A percentile compares a stretch with the other conserved stretches of the same genome.
Conservation (phyloP, 2,888 invertebrate species). For the Tipula unca region DNA sequence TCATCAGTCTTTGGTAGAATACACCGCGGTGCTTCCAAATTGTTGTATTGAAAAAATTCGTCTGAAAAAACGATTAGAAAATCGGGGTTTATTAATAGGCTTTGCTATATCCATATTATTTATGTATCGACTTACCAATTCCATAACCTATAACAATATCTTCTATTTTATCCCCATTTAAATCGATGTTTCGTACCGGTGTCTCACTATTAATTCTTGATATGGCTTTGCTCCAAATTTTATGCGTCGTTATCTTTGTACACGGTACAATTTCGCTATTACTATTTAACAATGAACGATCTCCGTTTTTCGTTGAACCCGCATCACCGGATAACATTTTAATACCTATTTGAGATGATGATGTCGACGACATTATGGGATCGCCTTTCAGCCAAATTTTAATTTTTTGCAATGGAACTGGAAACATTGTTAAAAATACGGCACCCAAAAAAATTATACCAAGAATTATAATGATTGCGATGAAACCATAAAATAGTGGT, state of each 20-base stretch:
- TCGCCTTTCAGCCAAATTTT: conserved; percentile 48
- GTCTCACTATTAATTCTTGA: conserved; percentile 66
- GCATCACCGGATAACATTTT: conserved; percentile 21
- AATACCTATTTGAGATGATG: conserved; percentile 10
- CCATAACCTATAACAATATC: conserved; percentile 72
- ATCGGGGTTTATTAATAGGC: no score
- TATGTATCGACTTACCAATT: conserved; percentile 53
- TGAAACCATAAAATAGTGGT: conserved; percentile 56
- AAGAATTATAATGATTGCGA: conserved; percentile 49
- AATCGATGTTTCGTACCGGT: conserved; percentile 59
- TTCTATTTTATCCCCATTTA: conserved; percentile 59
- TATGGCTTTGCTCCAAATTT: conserved; percentile 58
- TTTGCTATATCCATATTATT: conserved; percentile 18
- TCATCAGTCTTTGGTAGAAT: conserved; percentile 58
- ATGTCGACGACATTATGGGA: conserved; percentile 19
- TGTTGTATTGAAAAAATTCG: conserved; percentile 44
- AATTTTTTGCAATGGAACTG: conserved; percentile 52
- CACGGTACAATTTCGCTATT: conserved; percentile 38
- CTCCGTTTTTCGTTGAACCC: background rate
- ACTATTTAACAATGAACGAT: background rate
- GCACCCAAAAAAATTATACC: conserved; percentile 55
- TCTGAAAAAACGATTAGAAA: no score
- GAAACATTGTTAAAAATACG: conserved; percentile 55
- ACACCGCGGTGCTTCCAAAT: conserved; percentile 48
- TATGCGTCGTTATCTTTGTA: conserved; percentile 39